Conservation (phyloP, 2,888 invertebrate species). For the Melangyna quadrimaculata region DNA sequence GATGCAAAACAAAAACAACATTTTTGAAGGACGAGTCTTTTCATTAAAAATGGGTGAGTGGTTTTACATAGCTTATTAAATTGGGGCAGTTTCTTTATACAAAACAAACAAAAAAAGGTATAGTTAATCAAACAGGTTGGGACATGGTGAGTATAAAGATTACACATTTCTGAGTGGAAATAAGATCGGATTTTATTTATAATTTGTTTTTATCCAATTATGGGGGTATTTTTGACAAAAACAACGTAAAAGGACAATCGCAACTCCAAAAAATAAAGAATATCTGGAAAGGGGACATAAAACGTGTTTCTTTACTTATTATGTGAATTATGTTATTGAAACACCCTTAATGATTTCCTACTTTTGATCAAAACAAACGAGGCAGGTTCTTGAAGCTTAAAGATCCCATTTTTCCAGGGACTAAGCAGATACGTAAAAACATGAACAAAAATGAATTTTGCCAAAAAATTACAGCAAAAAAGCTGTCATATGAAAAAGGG, state of each 20-base stretch:
- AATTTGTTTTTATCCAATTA: background rate
- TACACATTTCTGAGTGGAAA: conserved; percentile 13
- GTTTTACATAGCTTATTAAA: conserved; percentile 22
- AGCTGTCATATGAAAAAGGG: no score
- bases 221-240: conserved; percentile 15
- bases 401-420: no score
- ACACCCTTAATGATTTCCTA: conserved; percentile 1
- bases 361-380: background rate
- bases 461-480: no score
- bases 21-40: conserved; percentile 64
- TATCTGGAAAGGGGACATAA: conserved; percentile 28
- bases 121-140: conserved; percentile 45
- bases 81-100: conserved; percentile 34
- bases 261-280: background rate
- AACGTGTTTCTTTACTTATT: conserved; percentile 27
- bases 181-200: conserved; percentile 36
- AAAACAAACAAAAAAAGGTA: conserved; percentile 8
- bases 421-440: no score
- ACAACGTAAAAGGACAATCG: background rate
- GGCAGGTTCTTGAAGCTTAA: background rate
- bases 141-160: background rate
- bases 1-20: conserved; percentile 14
- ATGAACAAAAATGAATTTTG: background rate
- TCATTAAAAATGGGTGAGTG: background rate
- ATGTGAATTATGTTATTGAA: background rate